Base-by-base conservation (phyloP, 2,113 vertebrate species). In the Epinephelus fuscoguttatus region DNA sequence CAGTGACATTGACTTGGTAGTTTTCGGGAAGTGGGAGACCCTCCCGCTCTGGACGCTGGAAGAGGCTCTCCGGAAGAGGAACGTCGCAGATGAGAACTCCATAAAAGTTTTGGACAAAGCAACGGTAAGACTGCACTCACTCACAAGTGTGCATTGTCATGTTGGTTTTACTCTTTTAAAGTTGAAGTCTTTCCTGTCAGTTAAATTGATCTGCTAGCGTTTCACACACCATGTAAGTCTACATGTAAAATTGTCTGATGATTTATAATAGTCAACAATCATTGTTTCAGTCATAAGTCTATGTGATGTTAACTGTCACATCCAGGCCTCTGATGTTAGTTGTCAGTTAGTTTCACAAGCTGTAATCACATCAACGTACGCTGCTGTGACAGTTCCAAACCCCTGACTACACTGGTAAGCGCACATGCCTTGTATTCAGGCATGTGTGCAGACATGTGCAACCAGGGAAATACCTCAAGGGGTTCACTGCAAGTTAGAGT, bases 71-170 rank as follows among this genome's bases (percentile, higher is more conserved):
- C 96, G 98, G 84, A 99, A 97, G 91, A 97, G 97, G 89, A 97
- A 98, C 19, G 94, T 99, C 23, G 98, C 97, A 25, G 97, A 99
- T 79, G 97, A 98, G 93, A 97, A 97, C 84, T 98, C 98, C 2
- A 96, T 99, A 66, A 99, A 99, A 90, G 98, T 99, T 90, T 95
- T 99, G 86, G 98, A 99, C 94, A 99, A 99, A 94, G 98, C 98
- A 76, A 99, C 98, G 84, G 98, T 99, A 95, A 92, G 76, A 66
- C 7, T 18, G 1, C 3, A 12, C 19, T 49, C 5, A 33, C 14
- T 21, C 4, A 0, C 8, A 52, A 11, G 4, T 50, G 60, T 49
- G 27, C n/a, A 21, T 17, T 63, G 15, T 80, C 17, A 18, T 66
- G 13, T 4, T n/a, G 19, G 53, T 55, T 55, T 55, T 12, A n/a